Evolutionary conservation across 92 coral and sea anemone genomes (phyloP), one percentile per base, ranked within the genome.

Genomic region (Nematostella vectensis): DNA sequence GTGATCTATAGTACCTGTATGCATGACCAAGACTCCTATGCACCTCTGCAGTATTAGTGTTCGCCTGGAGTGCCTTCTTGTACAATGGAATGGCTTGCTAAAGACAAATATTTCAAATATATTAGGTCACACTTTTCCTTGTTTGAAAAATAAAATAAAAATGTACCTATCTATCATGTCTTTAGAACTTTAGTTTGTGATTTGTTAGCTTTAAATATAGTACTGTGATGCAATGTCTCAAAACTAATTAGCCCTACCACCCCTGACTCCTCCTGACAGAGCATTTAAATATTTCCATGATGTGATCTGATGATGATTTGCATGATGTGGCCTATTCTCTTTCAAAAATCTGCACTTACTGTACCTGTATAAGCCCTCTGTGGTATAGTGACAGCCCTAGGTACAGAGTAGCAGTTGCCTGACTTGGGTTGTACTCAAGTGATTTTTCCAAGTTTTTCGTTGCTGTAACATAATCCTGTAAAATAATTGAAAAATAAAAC

Each of bases 1-100:
- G 6, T 33, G 6, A 15, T 33, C 6, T 33, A 33, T 6, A 33
- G 30, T 50, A 78, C 85, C 85, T 78, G 62, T 85, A 80, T 12
- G 94, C 94, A 62, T 81, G 88, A 27, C 94, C 94, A 51, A 85
- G 74, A 57, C 87, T 85, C 25, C 94, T 71, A 58, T 85, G 83
- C 23, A 59, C 76, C 48, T 85, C 88, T 2, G 88, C 87, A 30
- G 55, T 33, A 48, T 85, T 85, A 1, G 60, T 31, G 25, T 80
- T 59, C 24, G 68, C 65, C 25, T 75, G 42, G 31, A 85, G 74
- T 13, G 72, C 54, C 48, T 69, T 61, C 36, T 79, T 75, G 72
- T 80, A 85, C 55, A 62, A 66, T 1, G 63, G 2, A 33, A 66
- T 55, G 25, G 94, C 80, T 52, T 83, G 83, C 94, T 83, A 44